Percentiles rank a stretch among this genome's conserved stretches.
phyloP scores from a whole-genome alignment of 2,888 invertebrate genomes.

The Cerastis leucographa region DNA sequence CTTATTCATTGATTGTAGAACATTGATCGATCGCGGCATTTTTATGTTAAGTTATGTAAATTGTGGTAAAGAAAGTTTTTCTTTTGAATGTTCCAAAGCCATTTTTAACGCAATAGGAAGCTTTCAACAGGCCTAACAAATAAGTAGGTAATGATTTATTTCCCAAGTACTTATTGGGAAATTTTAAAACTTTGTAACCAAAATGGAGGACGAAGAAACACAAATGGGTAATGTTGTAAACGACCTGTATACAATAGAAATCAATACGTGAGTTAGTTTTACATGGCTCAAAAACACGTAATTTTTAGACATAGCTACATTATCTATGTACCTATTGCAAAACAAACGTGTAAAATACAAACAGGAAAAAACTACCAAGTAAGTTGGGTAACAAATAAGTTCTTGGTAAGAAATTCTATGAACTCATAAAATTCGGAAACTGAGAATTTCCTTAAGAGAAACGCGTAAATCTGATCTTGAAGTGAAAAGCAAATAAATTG shows the following conservation, averaged over 20 bases:
- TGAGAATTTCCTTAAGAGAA: slow-evolving; percentile 26
- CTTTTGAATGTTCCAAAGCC: slow-evolving; percentile 6
- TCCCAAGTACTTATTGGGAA: not conserved
- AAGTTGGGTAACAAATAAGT: not conserved
- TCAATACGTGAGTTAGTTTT: slow-evolving; percentile 5
- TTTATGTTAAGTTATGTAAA: slow-evolving; percentile 54
- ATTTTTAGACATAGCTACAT: not conserved
- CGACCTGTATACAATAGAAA: not conserved
- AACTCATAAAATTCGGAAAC: slow-evolving; percentile 18
- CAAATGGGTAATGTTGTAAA: not conserved
- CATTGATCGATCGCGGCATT: slow-evolving; percentile 60
- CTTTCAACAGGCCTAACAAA: not conserved
- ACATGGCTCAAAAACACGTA: slow-evolving; percentile 15
- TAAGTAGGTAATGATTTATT: not conserved
- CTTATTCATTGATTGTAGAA: slow-evolving; percentile 66
- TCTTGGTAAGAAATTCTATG: slow-evolving; percentile 27
- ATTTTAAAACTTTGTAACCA: not conserved
- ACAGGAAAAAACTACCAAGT: slow-evolving; percentile 13
- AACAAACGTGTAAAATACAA: slow-evolving; percentile 4
- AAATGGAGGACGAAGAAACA: slow-evolving; percentile 1
- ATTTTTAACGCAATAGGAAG: not conserved
- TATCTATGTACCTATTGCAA: not conserved
- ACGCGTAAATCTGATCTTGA: slow-evolving; percentile 15
- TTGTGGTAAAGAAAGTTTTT: slow-evolving; percentile 27
- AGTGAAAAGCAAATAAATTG: slow-evolving; percentile 51